phyloP scores from a whole-genome alignment of 1,140 invertebrate species.

The Panulirus ornatus region DNA sequence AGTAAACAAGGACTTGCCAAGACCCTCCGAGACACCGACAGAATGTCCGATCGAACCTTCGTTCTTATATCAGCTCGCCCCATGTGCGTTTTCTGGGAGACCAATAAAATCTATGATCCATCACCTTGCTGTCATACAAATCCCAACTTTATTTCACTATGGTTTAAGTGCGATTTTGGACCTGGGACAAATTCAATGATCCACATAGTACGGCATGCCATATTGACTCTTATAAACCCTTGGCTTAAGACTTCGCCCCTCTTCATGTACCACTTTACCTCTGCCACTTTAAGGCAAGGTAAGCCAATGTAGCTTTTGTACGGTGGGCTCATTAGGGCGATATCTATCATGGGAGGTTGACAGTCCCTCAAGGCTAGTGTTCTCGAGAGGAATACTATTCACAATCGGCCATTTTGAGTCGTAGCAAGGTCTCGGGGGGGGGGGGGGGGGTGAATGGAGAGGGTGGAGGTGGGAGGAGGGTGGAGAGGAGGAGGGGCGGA shows the following conservation, averaged over 20 bases:
- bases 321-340: neutral
- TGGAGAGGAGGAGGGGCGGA: neutral
- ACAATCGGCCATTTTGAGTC: neutral
- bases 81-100: no score
- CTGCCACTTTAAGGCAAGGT: neutral
- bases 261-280: neutral
- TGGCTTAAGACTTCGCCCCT: neutral
- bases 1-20: no score
- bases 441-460: neutral
- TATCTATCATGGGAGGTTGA: neutral
- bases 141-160: neutral
- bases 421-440: neutral
- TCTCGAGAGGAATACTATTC: neutral
- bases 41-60: no score
- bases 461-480: neutral
- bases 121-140: no score
- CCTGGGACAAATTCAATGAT: no score
- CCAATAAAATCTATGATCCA: no score
- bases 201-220: no score
- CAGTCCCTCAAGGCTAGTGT: neutral
- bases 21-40: no score
- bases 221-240: no score
- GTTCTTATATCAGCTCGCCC: no score
- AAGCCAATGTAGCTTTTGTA: neutral
- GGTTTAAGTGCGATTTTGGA: neutral